These are phyloP conservation scores for Ferdinandea cuprea DNA, from an alignment of 2,888 invertebrate genomes.

Conservation along the genomic window DNA sequence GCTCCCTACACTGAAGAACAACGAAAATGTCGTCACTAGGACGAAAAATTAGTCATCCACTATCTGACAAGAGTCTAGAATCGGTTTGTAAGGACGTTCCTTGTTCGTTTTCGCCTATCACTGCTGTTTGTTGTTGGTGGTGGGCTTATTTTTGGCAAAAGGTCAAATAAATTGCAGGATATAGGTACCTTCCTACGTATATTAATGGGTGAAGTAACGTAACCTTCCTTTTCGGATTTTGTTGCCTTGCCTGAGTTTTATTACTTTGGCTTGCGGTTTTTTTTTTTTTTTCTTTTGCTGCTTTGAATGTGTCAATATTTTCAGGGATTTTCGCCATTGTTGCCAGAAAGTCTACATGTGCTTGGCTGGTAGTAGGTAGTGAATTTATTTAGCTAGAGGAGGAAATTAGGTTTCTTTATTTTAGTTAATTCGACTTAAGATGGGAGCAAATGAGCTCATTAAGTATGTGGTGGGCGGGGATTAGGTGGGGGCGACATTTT, in stretches of 20 bases:
- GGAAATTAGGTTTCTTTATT: conserved; percentile 42
- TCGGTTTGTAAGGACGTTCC: conserved; percentile 22
- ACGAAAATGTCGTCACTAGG: conserved; percentile 20
- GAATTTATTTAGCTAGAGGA: conserved; percentile 24
- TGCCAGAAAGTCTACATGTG: conserved; percentile 20
- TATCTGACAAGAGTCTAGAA: conserved; percentile 21
- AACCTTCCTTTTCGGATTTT: background rate
- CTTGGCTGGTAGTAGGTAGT: background rate
- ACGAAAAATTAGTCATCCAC: conserved; percentile 51
- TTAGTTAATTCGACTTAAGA: conserved; percentile 32
- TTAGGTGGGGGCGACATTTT: background rate
- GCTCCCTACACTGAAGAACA: too few relatives aligned
- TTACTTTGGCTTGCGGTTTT: too few relatives aligned
- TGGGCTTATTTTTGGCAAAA: conserved; percentile 57
- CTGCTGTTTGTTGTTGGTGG: conserved; percentile 3
- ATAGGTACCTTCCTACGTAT: too few relatives aligned
- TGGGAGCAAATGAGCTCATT: conserved; percentile 10
- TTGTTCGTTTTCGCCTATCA: conserved; percentile 1
- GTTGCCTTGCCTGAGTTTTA: background rate
- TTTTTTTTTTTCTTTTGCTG: conserved; percentile 3
- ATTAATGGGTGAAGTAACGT: conserved; percentile 28
- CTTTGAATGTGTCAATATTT: conserved; percentile 38
- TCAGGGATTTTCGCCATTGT: conserved; percentile 23
- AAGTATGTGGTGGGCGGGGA: background rate
- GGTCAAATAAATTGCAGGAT: conserved; percentile 50